These are phyloP conservation scores for Pteria penguin DNA, from an alignment of 2,888 invertebrate genomes.

Conservation along the genomic window DNA sequence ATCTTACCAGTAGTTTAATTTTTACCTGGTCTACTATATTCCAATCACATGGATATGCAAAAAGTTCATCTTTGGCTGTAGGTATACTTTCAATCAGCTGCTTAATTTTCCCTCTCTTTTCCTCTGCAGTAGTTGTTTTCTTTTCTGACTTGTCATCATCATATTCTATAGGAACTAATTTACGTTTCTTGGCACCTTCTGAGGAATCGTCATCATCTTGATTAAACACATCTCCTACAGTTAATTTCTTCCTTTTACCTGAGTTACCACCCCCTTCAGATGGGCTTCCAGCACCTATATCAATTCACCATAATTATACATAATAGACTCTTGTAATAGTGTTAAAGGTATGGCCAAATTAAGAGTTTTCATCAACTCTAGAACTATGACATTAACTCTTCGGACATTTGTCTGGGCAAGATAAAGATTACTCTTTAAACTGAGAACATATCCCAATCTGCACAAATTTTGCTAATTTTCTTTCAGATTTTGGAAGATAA, in stretches of 20 bases:
- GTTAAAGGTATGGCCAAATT: too few relatives aligned
- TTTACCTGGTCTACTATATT: conserved; percentile 86
- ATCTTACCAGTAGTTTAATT: too few relatives aligned
- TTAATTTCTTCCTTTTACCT: conserved; percentile 86
- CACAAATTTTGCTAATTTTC: too few relatives aligned
- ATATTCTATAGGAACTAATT: conserved; percentile 82
- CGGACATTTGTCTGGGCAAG: too few relatives aligned
- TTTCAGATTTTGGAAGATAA: too few relatives aligned
- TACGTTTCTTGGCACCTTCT: conserved; percentile 85
- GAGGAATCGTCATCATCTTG: conserved; percentile 85
- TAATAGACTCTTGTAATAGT: too few relatives aligned
- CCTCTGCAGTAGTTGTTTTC: conserved; percentile 84
- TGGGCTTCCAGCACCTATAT: conserved; percentile 41
- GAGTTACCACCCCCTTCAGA: conserved; percentile 42
- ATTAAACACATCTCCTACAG: conserved; percentile 91
- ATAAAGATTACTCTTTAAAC: too few relatives aligned
- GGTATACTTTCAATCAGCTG: conserved; percentile 99
- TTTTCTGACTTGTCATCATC: conserved; percentile 71
- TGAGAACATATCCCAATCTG: too few relatives aligned
- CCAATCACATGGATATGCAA: conserved; percentile 96
- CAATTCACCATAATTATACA: too few relatives aligned
- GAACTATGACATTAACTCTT: too few relatives aligned
- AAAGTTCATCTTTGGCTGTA: conserved; percentile 97
- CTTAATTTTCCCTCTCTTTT: conserved; percentile 97
- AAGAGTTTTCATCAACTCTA: too few relatives aligned